phyloP scores from a whole-genome alignment of 2,888 invertebrate genomes.

The Ophion slaviceki region DNA sequence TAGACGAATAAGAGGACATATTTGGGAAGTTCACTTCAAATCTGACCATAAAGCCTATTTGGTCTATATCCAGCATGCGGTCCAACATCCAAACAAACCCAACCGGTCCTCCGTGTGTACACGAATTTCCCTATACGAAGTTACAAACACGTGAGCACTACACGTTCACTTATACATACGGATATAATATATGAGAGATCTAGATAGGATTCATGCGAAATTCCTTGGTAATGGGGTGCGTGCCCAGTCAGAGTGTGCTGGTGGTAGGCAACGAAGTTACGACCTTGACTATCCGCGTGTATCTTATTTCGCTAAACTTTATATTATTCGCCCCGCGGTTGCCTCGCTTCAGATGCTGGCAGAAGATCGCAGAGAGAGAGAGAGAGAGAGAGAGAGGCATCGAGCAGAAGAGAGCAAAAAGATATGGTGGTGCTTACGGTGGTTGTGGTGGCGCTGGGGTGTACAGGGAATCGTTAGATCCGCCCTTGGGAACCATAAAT shows the following conservation, averaged over 20 bases:
- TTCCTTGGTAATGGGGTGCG: conserved; percentile 72
- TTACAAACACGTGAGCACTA: conserved; percentile 8
- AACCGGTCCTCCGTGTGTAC: background rate
- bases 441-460: conserved; percentile 52
- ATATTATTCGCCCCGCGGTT: conserved; percentile 70
- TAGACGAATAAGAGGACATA: background rate
- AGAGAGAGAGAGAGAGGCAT: conserved; percentile 14
- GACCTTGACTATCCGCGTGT: conserved; percentile 75
- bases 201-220: conserved; percentile 75
- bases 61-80: background rate
- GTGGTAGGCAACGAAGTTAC: conserved; percentile 72
- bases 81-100: background rate
- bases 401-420: conserved; percentile 42
- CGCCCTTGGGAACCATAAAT: conserved; percentile 69
- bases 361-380: conserved; percentile 35
- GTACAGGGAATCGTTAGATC: conserved; percentile 67
- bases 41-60: background rate
- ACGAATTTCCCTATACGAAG: background rate
- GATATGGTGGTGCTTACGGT: conserved; percentile 39
- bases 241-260: conserved; percentile 52
- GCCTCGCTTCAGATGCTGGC: conserved; percentile 46
- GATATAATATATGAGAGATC: conserved; percentile 65
- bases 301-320: conserved; percentile 77
- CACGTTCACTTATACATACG: conserved; percentile 5
- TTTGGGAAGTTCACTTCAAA: background rate